Conservation (phyloP, 1,140 invertebrate species). For the Leptinotarsa texana region DNA sequence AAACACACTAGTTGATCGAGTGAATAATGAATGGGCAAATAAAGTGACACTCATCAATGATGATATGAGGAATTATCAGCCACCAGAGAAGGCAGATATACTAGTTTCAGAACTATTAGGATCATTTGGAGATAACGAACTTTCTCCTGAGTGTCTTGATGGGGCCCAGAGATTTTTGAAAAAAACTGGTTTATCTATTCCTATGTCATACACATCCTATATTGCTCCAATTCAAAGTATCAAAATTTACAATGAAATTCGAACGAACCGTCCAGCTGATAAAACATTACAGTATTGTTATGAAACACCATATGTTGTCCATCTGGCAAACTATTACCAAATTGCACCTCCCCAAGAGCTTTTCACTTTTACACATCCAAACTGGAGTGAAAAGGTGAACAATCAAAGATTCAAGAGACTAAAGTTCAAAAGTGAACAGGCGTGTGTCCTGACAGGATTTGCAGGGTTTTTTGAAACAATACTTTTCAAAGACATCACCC, state of each 20-base stretch:
- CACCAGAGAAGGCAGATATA: constrained; percentile 89
- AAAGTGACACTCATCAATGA: constrained; percentile 73
- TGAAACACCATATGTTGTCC: constrained; percentile 92
- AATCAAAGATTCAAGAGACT: constrained; percentile 77
- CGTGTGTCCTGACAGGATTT: constrained; percentile 89
- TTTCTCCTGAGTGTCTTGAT: constrained; percentile 98
- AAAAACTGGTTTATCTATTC: constrained; percentile 91
- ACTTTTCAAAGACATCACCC: constrained; percentile 80
- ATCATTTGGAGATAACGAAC: constrained; percentile 98
- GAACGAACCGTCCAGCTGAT: constrained; percentile 47
- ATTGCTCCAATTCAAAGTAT: constrained; percentile 83
- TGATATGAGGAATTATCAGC: constrained; percentile 89
- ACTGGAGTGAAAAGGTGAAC: constrained; percentile 66
- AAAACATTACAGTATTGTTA: constrained; percentile 48
- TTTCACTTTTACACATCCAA: constrained; percentile 91
- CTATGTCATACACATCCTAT: constrained; percentile 87
- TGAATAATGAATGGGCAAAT: constrained; percentile 81
- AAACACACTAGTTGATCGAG: constrained; percentile 81
- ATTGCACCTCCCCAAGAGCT: constrained; percentile 74
- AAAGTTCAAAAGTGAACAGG: constrained; percentile 71
- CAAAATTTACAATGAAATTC: constrained; percentile 76
- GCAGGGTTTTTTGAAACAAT: constrained; percentile 92
- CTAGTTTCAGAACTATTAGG: constrained; percentile 95
- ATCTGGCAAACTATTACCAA: constrained; percentile 87
- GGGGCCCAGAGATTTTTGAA: constrained; percentile 89